Base-by-base conservation (phyloP, 2,113 vertebrate genomes). In the Zootoca vivipara region DNA sequence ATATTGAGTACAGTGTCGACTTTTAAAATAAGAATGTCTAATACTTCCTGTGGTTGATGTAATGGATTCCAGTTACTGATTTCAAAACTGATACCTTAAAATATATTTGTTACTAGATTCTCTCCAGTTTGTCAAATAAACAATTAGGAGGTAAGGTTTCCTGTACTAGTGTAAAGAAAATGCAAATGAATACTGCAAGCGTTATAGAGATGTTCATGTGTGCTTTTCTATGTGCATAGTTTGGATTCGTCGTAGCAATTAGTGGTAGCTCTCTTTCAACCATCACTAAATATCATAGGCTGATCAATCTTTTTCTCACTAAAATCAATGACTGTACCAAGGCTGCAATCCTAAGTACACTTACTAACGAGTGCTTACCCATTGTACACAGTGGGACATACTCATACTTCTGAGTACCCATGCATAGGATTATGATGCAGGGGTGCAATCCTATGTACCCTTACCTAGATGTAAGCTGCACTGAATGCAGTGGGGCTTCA, bases 71-170 rank as follows among this genome's bases (percentile, higher is more conserved):
- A 20, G 35, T 64, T 87, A 80, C 1, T 1, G 24, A 89, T 94
- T 93, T 89, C 52, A 69, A 78, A 20, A 69, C 52, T 89, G 78
- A 83, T 82, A 83, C 6, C 24, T 38, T 56, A 78, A 77, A 67
- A 42, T 78, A 58, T 82, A 65, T 78, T 22, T 88, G 20, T 84
- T 85, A 9, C 3, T 82, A 22, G 52, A 86, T 72, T 82, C 85
- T 90, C 82, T 84, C 1, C 7, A 80, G 88, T 85, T 62, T 40
- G 77, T 92, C 82, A 67, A 85, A 86, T 77, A 84, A 85, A 92
- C 56, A 64, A 89, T 58, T 85, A 84, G 10, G 46, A 52, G 46
- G 4, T 42, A 72, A 73, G 73, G 30, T 58, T 1, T n/a, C 83
- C 20, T 89, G 8, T 52, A 10, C 64, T 8, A 40, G 5, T 79